A percentile compares a stretch with the other conserved stretches of the same genome.
These are phyloP conservation scores for Tryphoninae sp. DNA, from an alignment of 2,888 invertebrate species.

Conservation along the genomic window DNA sequence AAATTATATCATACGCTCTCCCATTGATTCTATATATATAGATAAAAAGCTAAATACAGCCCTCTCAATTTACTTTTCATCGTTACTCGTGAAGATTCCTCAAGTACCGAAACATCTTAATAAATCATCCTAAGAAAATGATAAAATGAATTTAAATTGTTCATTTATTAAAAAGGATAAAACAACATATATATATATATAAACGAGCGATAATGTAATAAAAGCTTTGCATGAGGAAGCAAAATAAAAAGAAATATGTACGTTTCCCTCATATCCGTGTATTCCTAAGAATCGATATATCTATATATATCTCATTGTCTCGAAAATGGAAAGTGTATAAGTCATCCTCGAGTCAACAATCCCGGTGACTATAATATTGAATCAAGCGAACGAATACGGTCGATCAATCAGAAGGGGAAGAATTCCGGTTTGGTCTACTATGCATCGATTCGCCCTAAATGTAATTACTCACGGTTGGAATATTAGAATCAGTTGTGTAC, in stretches of 20 bases:
- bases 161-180: neutral
- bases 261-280: neutral
- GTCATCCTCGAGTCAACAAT: neutral
- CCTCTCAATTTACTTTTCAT: neutral
- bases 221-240: too few species aligned
- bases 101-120: neutral
- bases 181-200: neutral
- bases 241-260: too few species aligned
- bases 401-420: neutral
- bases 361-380: neutral
- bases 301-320: neutral
- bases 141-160: neutral
- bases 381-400: neutral
- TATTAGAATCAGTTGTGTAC: neutral
- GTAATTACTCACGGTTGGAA: neutral
- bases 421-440: neutral
- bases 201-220: neutral
- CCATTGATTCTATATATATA: constrained; percentile 11
- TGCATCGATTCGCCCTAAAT: neutral
- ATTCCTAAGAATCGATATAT: neutral
- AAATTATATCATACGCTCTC: neutral
- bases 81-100: neutral
- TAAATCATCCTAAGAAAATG: neutral
- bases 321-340: neutral
- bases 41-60: neutral